Base-by-base conservation (phyloP, 2,113 vertebrate genomes). In the Halichoerus grypus region DNA sequence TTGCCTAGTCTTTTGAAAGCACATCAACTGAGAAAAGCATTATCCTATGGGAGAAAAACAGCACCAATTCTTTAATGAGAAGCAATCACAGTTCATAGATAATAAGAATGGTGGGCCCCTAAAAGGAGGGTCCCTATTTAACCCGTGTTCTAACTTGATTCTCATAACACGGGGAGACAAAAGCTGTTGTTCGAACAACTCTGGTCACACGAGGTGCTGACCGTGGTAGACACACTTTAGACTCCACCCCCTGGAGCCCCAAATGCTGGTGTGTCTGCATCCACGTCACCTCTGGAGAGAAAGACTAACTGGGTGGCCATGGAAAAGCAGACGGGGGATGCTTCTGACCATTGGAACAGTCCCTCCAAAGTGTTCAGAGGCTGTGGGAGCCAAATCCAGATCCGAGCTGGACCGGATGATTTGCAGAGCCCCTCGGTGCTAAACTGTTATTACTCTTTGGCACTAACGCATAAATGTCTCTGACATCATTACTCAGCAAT, bases 61-160 rank as follows among this genome's bases (percentile, higher is more conserved):
- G 24, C 55, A n/a, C 19, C 76, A 59, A n/a, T 46, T 94, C 94
- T 94, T 88, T 94, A 81, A 93, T 69, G 82, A 87, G 59, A 88
- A 92, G 80, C 28, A 9, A 15, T 12, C 7, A 7, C 22, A 2
- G 15, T 10, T 55, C 85, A 74, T 15, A 74, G 31, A 81, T 65
- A 59, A 28, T 83, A 79, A 72, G 74, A 88, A 42, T 21, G 10
- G 14, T 24, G 1, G 63, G 49, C 15, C 36, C 86, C 31, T 74
- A 26, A 51, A 61, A 55, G 39, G 19, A 24, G 1, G 22, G 7
- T 81, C 15, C 71, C 0, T 53, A 26, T 55, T 86, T 91, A 71
- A 46, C 15, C 7, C 14, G 2, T 36, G 55, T 67, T 57, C 14
- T 33, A n/a, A 26, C 33, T 57, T 76, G 33, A 46, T 72, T 42